Evolutionary conservation across 2,797 vertebrate genomes (phyloP).

Genomic region (Odontamblyopus rebecca): DNA sequence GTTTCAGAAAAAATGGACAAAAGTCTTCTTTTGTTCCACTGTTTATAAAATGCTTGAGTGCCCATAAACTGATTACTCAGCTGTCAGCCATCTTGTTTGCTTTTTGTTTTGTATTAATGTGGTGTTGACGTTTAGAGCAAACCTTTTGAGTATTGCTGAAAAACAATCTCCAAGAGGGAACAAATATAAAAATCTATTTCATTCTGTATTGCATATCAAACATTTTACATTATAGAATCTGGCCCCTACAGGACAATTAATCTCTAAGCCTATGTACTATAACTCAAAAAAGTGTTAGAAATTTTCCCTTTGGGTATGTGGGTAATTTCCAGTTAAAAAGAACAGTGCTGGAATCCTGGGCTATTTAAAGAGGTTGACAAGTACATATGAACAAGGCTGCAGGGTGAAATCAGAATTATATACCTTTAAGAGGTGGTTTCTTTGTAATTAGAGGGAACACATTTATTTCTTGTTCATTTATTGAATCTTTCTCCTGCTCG

Average conservation of each 20-base stretch:
- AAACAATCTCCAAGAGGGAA: neutral
- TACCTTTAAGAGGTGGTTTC: slow-evolving; percentile 43
- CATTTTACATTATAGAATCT: neutral
- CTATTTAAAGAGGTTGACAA: slow-evolving; percentile 26
- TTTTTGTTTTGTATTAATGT: neutral
- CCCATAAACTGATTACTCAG: neutral
- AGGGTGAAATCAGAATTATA: slow-evolving; percentile 13
- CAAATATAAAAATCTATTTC: neutral
- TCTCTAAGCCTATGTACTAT: neutral
- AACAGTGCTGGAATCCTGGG: slow-evolving; percentile 11
- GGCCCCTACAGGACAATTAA: neutral
- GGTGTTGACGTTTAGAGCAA: neutral
- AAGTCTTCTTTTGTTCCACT: neutral
- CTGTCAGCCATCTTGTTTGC: neutral
- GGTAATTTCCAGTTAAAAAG: slow-evolving; percentile 10
- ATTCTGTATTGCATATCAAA: neutral
- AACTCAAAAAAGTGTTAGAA: neutral
- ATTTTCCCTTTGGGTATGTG: slow-evolving; percentile 11
- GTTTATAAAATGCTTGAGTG: neutral
- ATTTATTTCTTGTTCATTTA: slow-evolving; percentile 71
- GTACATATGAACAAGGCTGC: slow-evolving; percentile 26
- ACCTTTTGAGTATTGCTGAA: neutral
- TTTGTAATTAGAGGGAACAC: slow-evolving; percentile 59
- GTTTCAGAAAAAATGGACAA: neutral
- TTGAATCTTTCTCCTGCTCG: slow-evolving; percentile 60